Base-by-base conservation (phyloP, 2,113 vertebrate species). In the Porphyrio hochstetteri region DNA sequence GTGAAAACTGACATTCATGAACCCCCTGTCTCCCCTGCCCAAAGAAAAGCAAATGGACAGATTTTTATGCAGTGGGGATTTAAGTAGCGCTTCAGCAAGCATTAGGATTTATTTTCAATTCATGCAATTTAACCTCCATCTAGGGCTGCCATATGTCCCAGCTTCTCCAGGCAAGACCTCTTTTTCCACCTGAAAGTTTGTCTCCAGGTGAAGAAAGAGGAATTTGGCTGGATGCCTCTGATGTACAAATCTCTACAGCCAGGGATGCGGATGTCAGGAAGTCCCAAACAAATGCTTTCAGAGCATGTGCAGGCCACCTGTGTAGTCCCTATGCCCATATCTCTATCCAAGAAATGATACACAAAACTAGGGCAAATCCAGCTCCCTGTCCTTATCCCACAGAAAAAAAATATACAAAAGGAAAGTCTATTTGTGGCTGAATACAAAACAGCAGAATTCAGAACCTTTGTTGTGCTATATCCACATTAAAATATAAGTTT, bases 101-200 rank as follows among this genome's bases (percentile, higher is more conserved):
- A 61, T 13, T 48, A 31, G 17, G 12, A 38, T n/a, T 60, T 55
- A 31, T 77, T 82, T 35, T 61, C 25, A 71, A 74, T 77, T 68
- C 18, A 24, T 44, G 42, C n/a, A 60, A 48, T 64, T 84, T 79
- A 79, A 87, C 70, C 68, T 88, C 82, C 67, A 67, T 55, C 79
- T 82, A 61, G 53, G 68, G 60, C 40, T 74, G 23, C 42, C 8
- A 0, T 44, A 46, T 24, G 6, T 78, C n/a, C 44, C 64, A 63
- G 60, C n/a, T 67, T 81, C 64, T 64, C 46, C 52, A 77, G 28
- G 71, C 36, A 83, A 78, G 86, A 74, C 27, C 64, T 74, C n/a
- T 50, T 88, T 90, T 77, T 94, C 55, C 56, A 89, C 57, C 40
- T 86, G 31, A 33, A 88, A 83, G 52, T 81, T 83, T 85, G 76